phyloP scores from a whole-genome alignment of 2,113 vertebrate species.

The Apodemus speciosus region DNA sequence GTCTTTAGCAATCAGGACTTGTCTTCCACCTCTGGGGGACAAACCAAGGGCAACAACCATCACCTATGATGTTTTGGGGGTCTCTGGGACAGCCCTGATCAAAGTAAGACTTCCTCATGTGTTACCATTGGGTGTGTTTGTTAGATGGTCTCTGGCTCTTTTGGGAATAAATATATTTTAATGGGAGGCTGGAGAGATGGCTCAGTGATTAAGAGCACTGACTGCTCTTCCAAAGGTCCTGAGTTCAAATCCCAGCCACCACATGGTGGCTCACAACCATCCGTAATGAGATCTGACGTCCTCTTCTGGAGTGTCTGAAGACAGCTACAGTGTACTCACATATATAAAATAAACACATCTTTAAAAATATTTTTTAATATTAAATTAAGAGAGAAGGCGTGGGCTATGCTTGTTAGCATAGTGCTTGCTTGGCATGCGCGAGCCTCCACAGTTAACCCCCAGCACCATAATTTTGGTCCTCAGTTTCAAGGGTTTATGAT shows the following conservation, averaged over 20 bases:
- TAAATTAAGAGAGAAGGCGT: background rate
- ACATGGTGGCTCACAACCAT: too few species aligned
- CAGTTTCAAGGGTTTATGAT: background rate
- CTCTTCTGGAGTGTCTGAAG: too few species aligned
- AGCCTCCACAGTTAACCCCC: too few species aligned
- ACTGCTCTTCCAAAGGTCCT: too few species aligned
- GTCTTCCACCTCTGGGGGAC: background rate
- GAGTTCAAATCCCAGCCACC: too few species aligned
- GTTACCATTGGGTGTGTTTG: background rate
- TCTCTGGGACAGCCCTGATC: background rate
- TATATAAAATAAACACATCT: too few species aligned
- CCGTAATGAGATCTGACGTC: too few species aligned
- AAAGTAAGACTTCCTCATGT: too few species aligned
- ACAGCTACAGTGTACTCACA: too few species aligned
- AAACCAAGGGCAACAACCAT: background rate
- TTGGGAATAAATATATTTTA: background rate
- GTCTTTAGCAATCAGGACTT: background rate
- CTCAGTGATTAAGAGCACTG: too few species aligned
- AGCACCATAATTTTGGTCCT: background rate
- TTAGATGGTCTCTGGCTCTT: background rate
- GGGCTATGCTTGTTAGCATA: background rate
- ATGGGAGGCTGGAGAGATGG: too few species aligned
- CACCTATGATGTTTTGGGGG: background rate
- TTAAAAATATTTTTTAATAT: background rate
- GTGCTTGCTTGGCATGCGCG: background rate